Percentiles rank a stretch among this genome's conserved stretches.
These are phyloP conservation scores for Phalacrocorax aristotelis DNA, from an alignment of 2,113 vertebrate genomes.

Conservation along the genomic window DNA sequence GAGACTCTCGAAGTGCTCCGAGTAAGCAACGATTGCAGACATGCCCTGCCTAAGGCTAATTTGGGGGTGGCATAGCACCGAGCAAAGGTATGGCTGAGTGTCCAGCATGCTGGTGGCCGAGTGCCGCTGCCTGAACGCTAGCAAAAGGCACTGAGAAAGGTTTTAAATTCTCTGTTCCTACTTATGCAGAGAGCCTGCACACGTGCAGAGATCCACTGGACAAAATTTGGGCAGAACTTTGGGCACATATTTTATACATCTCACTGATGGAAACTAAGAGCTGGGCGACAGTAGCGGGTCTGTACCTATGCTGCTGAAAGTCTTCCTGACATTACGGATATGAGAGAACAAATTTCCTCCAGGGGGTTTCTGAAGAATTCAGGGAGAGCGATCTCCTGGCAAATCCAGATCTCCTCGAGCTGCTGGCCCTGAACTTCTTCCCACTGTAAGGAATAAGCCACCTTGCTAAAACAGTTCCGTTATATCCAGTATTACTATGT, in stretches of 20 bases:
- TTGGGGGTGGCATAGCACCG: neutral
- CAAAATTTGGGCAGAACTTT: neutral
- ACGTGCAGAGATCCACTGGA: neutral
- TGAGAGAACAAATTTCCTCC: neutral
- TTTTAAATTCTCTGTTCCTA: neutral
- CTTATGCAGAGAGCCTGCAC: accelerated
- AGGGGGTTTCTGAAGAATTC: neutral
- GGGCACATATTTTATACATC: neutral
- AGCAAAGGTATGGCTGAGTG: neutral
- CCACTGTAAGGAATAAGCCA: neutral
- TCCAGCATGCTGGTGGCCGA: accelerated
- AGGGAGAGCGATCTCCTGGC: neutral
- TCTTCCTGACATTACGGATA: neutral
- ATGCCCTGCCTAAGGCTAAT: neutral
- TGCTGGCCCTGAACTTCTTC: neutral
- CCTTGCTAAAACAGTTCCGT: neutral
- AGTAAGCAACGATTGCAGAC: neutral
- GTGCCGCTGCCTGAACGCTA: neutral
- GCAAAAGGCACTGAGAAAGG: neutral
- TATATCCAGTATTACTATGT: neutral
- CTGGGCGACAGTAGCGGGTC: neutral
- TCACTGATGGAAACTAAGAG: neutral
- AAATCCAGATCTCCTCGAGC: neutral
- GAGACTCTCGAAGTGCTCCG: neutral
- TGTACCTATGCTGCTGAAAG: neutral